Conservation (phyloP, 1,140 invertebrate genomes). For the Carcinoscorpius rotundicauda region DNA sequence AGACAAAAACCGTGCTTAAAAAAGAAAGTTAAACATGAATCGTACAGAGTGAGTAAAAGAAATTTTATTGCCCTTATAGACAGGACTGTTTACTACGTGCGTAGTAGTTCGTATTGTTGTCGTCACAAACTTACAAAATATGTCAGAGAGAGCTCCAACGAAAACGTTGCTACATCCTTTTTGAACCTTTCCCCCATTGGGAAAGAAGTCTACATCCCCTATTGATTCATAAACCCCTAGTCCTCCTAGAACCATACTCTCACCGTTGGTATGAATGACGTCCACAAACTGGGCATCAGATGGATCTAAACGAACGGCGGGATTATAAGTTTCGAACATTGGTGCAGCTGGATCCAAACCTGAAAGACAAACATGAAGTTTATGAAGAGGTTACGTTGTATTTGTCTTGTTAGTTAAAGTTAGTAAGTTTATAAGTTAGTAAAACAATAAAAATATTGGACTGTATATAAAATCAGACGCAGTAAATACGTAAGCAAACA, state of each 20-base stretch:
- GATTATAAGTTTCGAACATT: slow-evolving; percentile 69
- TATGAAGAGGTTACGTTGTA: too few relatives aligned
- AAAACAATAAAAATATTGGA: too few relatives aligned
- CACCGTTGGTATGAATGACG: slow-evolving; percentile 74
- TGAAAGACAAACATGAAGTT: slow-evolving; percentile 25
- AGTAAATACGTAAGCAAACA: too few relatives aligned
- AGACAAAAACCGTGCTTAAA: too few relatives aligned
- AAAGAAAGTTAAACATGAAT: too few relatives aligned
- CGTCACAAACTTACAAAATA: slow-evolving; percentile 57
- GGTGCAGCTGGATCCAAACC: slow-evolving; percentile 86
- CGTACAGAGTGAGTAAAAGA: too few relatives aligned
- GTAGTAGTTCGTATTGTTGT: background rate
- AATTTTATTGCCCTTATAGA: too few relatives aligned
- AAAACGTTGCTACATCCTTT: slow-evolving; percentile 79
- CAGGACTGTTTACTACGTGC: too few relatives aligned
- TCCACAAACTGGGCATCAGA: slow-evolving; percentile 71
- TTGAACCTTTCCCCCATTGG: slow-evolving; percentile 70
- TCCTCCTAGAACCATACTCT: slow-evolving; percentile 64
- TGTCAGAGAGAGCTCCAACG: slow-evolving; percentile 76
- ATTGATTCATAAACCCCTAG: slow-evolving; percentile 49
- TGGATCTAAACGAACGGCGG: slow-evolving; percentile 62
- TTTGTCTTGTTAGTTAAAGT: too few relatives aligned
- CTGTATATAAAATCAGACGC: too few relatives aligned
- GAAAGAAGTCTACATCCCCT: slow-evolving; percentile 64
- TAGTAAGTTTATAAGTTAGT: too few relatives aligned